Percentiles rank a stretch among this genome's conserved stretches.
phyloP scores from a whole-genome alignment of 2,888 invertebrate genomes.

The Ennomos erosarius region DNA sequence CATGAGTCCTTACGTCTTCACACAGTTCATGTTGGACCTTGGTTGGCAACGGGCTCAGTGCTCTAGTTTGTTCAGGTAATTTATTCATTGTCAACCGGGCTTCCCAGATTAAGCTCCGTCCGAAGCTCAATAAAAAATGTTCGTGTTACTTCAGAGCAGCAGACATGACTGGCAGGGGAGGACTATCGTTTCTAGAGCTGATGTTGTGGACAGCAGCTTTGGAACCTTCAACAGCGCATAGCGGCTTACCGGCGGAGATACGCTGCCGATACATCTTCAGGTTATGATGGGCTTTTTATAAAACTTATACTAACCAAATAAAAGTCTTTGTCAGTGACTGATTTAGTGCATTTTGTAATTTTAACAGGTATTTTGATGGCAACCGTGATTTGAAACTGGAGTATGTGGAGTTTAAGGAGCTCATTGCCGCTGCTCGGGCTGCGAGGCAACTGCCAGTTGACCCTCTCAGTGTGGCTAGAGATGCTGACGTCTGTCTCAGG shows the following conservation, averaged over 20 bases:
- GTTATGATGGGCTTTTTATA: conserved; percentile 46
- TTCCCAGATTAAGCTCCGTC: no score
- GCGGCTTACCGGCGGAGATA: conserved; percentile 87
- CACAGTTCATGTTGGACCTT: conserved; percentile 81
- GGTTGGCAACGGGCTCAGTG: conserved; percentile 82
- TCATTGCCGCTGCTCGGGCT: conserved; percentile 83
- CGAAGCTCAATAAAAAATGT: no score
- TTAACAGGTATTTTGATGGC: conserved; percentile 83
- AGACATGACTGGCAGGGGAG: conserved; percentile 78
- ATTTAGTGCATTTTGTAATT: neutral
- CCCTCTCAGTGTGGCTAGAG: conserved; percentile 80
- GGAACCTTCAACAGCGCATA: conserved; percentile 88
- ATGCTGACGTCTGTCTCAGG: conserved; percentile 76
- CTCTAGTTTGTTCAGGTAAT: conserved; percentile 75
- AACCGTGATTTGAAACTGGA: conserved; percentile 82
- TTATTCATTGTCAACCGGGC: neutral
- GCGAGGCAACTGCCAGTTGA: conserved; percentile 82
- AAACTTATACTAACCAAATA: no score
- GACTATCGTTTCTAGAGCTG: conserved; percentile 84
- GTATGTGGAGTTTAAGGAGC: conserved; percentile 85
- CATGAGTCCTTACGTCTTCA: conserved; percentile 84
- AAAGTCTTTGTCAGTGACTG: no score
- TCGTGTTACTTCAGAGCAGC: conserved; percentile 74
- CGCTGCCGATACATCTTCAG: conserved; percentile 89
- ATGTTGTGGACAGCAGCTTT: conserved; percentile 87